Percentiles rank a stretch among this genome's conserved stretches.
Evolutionary conservation across 2,113 vertebrate genomes (phyloP).

Genomic region (Turnix velox): DNA sequence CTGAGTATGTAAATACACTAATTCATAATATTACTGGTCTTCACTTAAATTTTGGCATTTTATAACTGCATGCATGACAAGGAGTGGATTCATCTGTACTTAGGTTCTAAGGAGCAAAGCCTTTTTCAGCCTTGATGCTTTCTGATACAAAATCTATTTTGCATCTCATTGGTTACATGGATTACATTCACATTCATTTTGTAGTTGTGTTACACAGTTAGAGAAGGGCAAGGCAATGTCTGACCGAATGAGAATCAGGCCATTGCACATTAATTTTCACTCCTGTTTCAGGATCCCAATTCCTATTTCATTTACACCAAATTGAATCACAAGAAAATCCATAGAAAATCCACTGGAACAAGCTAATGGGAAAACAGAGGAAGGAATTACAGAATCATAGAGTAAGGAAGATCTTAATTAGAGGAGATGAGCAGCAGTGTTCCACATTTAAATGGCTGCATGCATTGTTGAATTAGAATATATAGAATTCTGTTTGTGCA

Average conservation of each 20-base stretch:
- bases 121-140: background rate
- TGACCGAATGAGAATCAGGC: background rate
- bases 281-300: background rate
- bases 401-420: background rate
- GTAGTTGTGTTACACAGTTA: background rate
- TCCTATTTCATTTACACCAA: background rate
- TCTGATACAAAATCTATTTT: slow-evolving; percentile 35
- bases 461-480: background rate
- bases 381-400: background rate
- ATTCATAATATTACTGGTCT: slow-evolving; percentile 12
- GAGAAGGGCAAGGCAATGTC: background rate
- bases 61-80: background rate
- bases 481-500: background rate
- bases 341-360: background rate
- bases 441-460: background rate
- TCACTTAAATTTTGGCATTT: background rate
- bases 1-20: background rate
- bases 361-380: background rate
- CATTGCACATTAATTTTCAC: background rate
- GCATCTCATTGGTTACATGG: background rate
- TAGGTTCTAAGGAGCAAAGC: slow-evolving; percentile 9
- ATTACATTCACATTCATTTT: background rate
- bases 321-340: background rate
- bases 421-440: background rate
- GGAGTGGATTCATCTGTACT: background rate